Evolutionary conservation across 2,888 invertebrate genomes (phyloP).

Genomic region (Polydrusus cervinus): DNA sequence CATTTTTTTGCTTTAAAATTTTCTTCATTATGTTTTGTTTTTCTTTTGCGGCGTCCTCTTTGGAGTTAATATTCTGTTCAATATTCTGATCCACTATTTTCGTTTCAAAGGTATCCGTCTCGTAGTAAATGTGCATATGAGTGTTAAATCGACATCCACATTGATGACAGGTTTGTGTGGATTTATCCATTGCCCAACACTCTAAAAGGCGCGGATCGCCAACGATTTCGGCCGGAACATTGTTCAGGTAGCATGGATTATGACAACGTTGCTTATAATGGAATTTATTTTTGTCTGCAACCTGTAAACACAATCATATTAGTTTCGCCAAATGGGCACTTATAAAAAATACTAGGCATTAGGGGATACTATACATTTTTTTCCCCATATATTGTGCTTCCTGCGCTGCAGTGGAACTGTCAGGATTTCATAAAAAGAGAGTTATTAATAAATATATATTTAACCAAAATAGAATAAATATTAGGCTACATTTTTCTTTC

Average conservation of each 20-base stretch:
- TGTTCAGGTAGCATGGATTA: conserved; percentile 64
- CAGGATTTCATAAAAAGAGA: no score
- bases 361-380: no score
- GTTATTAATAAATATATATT: no score
- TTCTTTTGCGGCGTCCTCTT: conserved; percentile 58
- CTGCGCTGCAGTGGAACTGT: no score
- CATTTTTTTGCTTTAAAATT: conserved; percentile 56
- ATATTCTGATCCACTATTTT: conserved; percentile 61
- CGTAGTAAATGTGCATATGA: conserved; percentile 67
- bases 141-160: conserved; percentile 64
- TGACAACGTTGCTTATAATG: conserved; percentile 66
- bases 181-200: conserved; percentile 62
- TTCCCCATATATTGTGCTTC: no score
- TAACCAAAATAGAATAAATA: no score
- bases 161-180: conserved; percentile 57
- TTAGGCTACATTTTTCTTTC: no score
- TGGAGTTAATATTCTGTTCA: conserved; percentile 58
- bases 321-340: no score
- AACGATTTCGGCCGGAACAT: conserved; percentile 64
- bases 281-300: conserved; percentile 59
- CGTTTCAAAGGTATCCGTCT: conserved; percentile 61
- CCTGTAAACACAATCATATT: conserved; percentile 7
- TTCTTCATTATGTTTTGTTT: conserved; percentile 57
- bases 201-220: conserved; percentile 62
- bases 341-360: no score